Evolutionary conservation across 2,113 vertebrate genomes (phyloP).

Genomic region (Ornithorhynchus anatinus): DNA sequence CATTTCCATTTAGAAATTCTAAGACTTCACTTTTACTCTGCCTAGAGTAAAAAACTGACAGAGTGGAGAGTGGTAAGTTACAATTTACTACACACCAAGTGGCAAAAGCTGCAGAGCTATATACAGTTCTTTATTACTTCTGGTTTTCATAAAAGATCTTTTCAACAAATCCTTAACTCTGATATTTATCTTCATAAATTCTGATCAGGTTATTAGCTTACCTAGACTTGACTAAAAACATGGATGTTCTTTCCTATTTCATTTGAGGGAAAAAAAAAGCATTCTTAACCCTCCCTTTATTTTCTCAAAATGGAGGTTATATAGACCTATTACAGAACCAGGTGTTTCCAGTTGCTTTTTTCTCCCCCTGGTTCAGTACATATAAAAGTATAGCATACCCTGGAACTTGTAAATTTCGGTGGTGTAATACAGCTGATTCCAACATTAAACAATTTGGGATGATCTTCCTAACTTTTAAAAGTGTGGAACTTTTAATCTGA

Average conservation of each 20-base stretch:
- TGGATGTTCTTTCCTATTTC: conserved; percentile 20
- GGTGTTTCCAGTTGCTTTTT: neutral
- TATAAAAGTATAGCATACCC: neutral
- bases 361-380: neutral
- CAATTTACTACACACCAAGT: conserved; percentile 40
- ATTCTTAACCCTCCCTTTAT: neutral
- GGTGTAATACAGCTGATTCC: too few relatives aligned
- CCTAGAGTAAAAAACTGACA: conserved; percentile 39
- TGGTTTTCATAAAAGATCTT: conserved; percentile 43
- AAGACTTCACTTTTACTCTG: conserved; percentile 37
- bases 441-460: too few relatives aligned
- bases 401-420: neutral
- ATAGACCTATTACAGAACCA: neutral
- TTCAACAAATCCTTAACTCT: conserved; percentile 20
- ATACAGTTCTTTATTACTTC: conserved; percentile 38
- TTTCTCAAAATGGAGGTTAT: neutral
- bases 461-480: too few relatives aligned
- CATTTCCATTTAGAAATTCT: conserved; percentile 36
- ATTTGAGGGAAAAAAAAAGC: neutral
- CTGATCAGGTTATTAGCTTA: conserved; percentile 40
- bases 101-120: conserved; percentile 16
- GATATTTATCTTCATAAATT: conserved; percentile 48
- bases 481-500: too few relatives aligned
- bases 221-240: conserved; percentile 23
- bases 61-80: conserved; percentile 43